Percentiles rank a stretch among this genome's conserved stretches.
phyloP scores from a whole-genome alignment of 2,797 vertebrate genomes.

The Chloroceryle inda region DNA sequence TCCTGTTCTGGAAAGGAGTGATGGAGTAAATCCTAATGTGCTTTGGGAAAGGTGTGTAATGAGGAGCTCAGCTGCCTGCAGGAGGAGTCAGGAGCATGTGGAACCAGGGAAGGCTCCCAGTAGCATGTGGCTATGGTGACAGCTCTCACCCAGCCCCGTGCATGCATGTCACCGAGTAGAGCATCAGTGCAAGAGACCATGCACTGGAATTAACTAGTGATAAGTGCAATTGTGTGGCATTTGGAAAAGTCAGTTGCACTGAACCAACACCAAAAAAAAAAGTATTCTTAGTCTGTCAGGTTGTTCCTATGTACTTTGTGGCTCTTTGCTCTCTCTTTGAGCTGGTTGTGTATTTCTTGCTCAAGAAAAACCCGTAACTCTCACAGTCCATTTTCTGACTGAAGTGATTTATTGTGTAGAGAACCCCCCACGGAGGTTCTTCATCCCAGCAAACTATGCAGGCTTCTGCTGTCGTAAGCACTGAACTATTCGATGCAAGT shows the following conservation, averaged over 20 bases:
- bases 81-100: slow-evolving; percentile 26
- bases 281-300: neutral
- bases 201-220: neutral
- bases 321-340: neutral
- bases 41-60: neutral
- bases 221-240: neutral
- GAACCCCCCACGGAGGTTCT: neutral
- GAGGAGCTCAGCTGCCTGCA: slow-evolving; percentile 5
- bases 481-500: slow-evolving; percentile 17
- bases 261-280: neutral
- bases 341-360: neutral
- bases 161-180: neutral
- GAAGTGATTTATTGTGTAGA: neutral
- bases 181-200: neutral
- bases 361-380: neutral
- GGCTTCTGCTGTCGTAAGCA: neutral
- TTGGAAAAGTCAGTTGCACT: neutral
- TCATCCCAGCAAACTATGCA: neutral
- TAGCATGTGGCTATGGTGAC: fast-evolving
- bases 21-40: neutral
- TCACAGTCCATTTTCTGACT: neutral
- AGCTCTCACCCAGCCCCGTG: neutral
- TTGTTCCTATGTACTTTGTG: neutral
- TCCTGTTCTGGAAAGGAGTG: neutral
- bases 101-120: neutral